Percentiles rank a stretch among this genome's conserved stretches.
These are phyloP conservation scores for Leucoma salicis DNA, from an alignment of 2,888 invertebrate genomes.

Conservation along the genomic window DNA sequence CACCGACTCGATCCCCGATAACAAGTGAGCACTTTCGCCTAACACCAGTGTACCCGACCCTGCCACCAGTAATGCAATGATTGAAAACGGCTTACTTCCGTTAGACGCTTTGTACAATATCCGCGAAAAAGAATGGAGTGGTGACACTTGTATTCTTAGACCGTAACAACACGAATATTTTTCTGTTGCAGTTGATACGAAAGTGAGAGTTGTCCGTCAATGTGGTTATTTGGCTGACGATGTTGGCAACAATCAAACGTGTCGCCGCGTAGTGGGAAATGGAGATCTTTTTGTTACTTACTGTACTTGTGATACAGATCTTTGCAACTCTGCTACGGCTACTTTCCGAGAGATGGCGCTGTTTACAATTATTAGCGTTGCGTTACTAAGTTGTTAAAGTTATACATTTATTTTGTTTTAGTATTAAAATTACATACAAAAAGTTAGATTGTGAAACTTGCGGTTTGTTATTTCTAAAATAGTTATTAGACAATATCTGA, in stretches of 20 bases:
- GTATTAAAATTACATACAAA: conserved; percentile 8
- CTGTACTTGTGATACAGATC: conserved; percentile 89
- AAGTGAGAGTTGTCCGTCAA: conserved; percentile 88
- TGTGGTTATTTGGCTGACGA: conserved; percentile 90
- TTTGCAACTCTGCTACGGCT: conserved; percentile 84
- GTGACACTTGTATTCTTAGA: too few species aligned
- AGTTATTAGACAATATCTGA: too few species aligned
- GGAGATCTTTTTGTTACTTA: conserved; percentile 87
- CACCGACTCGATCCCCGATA: too few species aligned
- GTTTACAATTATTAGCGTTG: conserved; percentile 17
- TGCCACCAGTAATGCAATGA: too few species aligned
- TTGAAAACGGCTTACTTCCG: too few species aligned
- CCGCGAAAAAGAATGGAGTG: too few species aligned
- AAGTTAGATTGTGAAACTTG: conserved; percentile 7
- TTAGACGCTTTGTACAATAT: too few species aligned
- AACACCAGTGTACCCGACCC: too few species aligned
- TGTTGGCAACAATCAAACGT: conserved; percentile 75
- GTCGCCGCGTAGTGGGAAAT: conserved; percentile 87
- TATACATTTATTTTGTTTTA: conserved; percentile 13
- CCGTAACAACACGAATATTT: neutral
- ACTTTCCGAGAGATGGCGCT: conserved; percentile 39
- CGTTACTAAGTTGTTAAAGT: conserved; percentile 4
- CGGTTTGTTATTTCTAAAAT: too few species aligned
- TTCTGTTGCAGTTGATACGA: conserved; percentile 86
- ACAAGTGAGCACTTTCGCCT: too few species aligned